A percentile compares a stretch with the other conserved stretches of the same genome.
Conservation (phyloP, 2,113 vertebrate species). For the Nothocercus julius region DNA sequence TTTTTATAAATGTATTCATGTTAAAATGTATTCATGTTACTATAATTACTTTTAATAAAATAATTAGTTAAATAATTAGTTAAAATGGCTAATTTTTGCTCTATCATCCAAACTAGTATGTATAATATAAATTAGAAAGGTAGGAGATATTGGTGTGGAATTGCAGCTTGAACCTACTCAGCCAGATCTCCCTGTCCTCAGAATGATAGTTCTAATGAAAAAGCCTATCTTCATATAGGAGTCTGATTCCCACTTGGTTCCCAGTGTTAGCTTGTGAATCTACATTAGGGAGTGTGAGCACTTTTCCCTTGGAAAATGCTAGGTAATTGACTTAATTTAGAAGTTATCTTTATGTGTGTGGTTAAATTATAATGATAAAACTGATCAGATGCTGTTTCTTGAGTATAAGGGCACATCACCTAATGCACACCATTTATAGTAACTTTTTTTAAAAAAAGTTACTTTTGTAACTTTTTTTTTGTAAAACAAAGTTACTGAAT, state of each 20-base stretch:
- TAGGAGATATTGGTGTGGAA: neutral
- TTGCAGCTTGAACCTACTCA: neutral
- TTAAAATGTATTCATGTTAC: neutral
- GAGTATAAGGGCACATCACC: neutral
- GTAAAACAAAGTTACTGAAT: neutral
- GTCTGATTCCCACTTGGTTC: neutral
- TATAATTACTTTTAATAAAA: neutral
- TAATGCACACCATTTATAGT: neutral
- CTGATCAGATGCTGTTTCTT: neutral
- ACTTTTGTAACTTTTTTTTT: no score
- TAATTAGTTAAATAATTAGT: no score
- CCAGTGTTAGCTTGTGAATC: neutral
- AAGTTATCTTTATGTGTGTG: neutral
- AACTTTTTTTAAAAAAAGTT: neutral
- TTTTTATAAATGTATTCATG: no score
- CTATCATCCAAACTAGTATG: neutral
- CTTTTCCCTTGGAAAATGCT: neutral
- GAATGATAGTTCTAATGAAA: neutral
- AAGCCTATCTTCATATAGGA: neutral
- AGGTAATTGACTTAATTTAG: neutral
- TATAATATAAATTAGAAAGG: neutral
- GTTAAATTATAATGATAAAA: neutral
- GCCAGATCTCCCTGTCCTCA: fast-evolving
- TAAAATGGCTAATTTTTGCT: neutral
- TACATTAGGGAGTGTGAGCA: neutral